Base-by-base conservation (phyloP, 2,797 vertebrate species). In the Triplophysa bombifrons region DNA sequence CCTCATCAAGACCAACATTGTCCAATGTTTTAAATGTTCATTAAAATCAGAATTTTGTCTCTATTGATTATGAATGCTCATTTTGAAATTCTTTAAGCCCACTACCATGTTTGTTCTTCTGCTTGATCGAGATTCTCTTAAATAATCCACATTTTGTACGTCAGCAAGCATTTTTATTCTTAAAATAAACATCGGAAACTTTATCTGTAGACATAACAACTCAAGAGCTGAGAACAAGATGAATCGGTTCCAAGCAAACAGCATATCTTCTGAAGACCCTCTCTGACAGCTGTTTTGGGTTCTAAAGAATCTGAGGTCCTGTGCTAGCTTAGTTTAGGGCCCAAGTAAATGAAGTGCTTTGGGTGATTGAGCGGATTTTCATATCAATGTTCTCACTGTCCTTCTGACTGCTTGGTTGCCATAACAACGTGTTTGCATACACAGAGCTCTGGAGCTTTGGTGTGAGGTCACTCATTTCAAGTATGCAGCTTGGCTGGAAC, bases 401-500 rank as follows among this genome's bases (percentile, higher is more conserved):
- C 78, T 82, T 51, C 75, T n/a, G 64, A 75, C 77, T 19, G 80
- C 77, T 76, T 20, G 27, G 85, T 88, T 88, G 74, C 82, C 65
- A 85, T 85, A 79, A 82, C n/a, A 30, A 80, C 76, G 74, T 85
- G 82, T 85, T 83, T 85, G 80, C 84, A 79, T 83, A 86, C 87
- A 87, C 78, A 80, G 75, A 68, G 78, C 34, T 22, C 68, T 85
- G 80, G 83, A 67, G 80, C 78, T 82, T 83, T 64, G 38, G 67
- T 61, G 85, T 86, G 85, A 91, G 93, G 87, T 93, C 93, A 91
- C 92, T 92, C 91, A 91, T 92, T 93, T 94, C 91, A 94, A 94
- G 91, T 93, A 95, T 94, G 93, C 90, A 89, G 90, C 90, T 90
- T 92, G 93, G 93, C 93, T 94, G 94, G 93, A 93, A 91, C 88